Conservation (phyloP, 2,888 invertebrate species). For the Acanthosepion lycidas region DNA sequence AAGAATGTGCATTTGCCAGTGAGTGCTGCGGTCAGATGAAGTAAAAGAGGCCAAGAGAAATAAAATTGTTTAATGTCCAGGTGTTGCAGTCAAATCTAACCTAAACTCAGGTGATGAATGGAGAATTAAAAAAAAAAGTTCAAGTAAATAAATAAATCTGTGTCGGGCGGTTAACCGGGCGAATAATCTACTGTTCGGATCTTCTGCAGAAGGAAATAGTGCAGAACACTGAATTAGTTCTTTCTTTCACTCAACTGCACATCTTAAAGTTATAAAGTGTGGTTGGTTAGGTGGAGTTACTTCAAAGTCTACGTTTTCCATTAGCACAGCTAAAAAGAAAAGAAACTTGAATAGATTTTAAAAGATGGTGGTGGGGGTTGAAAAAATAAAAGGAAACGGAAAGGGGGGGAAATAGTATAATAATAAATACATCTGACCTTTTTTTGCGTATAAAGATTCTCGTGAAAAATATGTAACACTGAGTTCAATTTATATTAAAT, state of each 20-base stretch:
- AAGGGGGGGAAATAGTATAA: no score
- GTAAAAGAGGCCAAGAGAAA: neutral
- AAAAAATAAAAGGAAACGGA: no score
- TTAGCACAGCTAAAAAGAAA: neutral
- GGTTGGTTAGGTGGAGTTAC: neutral
- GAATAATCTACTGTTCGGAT: neutral
- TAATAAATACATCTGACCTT: no score
- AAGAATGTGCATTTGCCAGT: neutral
- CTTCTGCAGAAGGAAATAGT: neutral
- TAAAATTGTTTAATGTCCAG: neutral
- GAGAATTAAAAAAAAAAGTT: neutral
- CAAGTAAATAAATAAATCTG: neutral
- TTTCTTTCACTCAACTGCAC: neutral
- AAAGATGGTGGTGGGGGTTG: neutral
- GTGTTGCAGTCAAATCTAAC: neutral
- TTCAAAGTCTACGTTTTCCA: neutral
- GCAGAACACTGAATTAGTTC: neutral
- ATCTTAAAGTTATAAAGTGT: neutral
- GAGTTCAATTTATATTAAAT: no score
- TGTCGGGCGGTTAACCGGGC: neutral
- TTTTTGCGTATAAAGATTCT: no score
- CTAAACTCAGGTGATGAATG: neutral
- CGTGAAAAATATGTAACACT: no score
- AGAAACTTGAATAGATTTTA: neutral
- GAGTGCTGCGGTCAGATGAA: neutral